phyloP scores from a whole-genome alignment of 1,140 invertebrate species.

The Streblospio benedicti region DNA sequence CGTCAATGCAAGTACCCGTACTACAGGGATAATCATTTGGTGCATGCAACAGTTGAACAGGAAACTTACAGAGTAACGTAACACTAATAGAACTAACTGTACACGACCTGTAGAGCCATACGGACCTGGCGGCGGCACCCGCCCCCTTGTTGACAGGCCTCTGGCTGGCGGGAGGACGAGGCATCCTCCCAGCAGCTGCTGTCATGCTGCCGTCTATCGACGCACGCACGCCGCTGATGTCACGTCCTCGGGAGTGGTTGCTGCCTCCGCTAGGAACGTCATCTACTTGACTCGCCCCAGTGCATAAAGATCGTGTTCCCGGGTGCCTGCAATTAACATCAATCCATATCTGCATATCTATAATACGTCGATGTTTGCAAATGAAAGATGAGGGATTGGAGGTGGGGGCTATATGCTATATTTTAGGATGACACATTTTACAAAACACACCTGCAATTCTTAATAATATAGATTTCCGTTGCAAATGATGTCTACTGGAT shows the following conservation, averaged over 20 bases:
- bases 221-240: background rate
- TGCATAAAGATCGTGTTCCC: background rate
- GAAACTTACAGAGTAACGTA: background rate
- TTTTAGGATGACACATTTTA: too few relatives aligned
- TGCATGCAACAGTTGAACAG: background rate
- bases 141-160: background rate
- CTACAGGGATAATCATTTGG: background rate
- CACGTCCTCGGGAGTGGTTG: background rate
- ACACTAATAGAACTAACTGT: background rate
- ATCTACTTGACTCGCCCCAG: background rate
- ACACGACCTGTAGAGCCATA: background rate
- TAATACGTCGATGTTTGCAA: too few relatives aligned
- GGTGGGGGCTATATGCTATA: too few relatives aligned
- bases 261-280: background rate
- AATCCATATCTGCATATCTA: too few relatives aligned
- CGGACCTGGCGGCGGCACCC: background rate
- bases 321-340: too few relatives aligned
- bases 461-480: too few relatives aligned
- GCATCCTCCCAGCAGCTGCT: background rate
- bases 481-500: too few relatives aligned
- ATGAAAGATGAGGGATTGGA: too few relatives aligned
- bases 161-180: conserved; percentile 1
- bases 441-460: too few relatives aligned
- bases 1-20: background rate
- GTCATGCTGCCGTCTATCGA: background rate